These are phyloP conservation scores for Julus scandinavius DNA, from an alignment of 2,888 invertebrate genomes.

Conservation along the genomic window DNA sequence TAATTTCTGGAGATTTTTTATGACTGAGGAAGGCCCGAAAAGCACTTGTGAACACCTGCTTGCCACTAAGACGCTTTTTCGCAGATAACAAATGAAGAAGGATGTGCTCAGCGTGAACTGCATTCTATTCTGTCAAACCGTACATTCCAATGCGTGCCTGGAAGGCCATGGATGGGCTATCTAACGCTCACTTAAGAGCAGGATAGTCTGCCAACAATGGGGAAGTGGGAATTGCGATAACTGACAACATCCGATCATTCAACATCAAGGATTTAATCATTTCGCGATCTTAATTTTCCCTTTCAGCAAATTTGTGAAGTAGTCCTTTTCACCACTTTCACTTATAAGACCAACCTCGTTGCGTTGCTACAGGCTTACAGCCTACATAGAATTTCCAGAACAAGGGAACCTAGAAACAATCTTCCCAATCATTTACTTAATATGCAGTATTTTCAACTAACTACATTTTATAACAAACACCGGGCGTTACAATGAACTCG, in stretches of 20 bases:
- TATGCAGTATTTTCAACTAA: too few relatives aligned
- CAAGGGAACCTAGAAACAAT: too few relatives aligned
- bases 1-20: slow-evolving; percentile 3
- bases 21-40: background rate
- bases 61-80: slow-evolving; percentile 18
- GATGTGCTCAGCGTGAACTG: slow-evolving; percentile 10
- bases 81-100: slow-evolving; percentile 11
- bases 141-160: background rate
- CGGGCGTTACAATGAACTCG: too few relatives aligned
- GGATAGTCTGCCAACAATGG: background rate
- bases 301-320: background rate
- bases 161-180: background rate
- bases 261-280: background rate
- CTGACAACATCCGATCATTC: background rate
- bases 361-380: background rate
- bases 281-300: background rate
- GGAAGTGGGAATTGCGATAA: background rate
- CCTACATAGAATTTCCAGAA: too few relatives aligned
- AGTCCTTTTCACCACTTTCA: background rate
- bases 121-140: slow-evolving; percentile 18
- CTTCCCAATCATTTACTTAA: too few relatives aligned
- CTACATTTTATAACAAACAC: too few relatives aligned
- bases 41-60: background rate
- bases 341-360: background rate
- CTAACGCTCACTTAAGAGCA: background rate